Conservation (phyloP, 2,797 vertebrate genomes). For the Centroberyx gerrardi region DNA sequence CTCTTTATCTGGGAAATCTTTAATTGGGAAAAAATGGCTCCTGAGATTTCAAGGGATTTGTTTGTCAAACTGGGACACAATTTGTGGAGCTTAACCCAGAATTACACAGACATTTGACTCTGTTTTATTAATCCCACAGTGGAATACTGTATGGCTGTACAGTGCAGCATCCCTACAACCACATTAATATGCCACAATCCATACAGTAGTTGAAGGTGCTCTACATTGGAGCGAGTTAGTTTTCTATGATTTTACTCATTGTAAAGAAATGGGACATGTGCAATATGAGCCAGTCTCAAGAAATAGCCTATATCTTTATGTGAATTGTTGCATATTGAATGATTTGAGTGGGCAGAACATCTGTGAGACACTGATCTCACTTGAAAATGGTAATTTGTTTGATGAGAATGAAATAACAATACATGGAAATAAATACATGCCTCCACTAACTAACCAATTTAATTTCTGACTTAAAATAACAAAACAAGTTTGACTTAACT, state of each 20-base stretch:
- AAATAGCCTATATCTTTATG: conserved; percentile 14
- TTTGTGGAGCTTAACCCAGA: conserved; percentile 81
- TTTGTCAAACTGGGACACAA: conserved; percentile 71
- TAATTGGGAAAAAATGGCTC: conserved; percentile 39
- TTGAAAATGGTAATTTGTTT: conserved; percentile 25
- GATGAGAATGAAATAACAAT: conserved; percentile 30
- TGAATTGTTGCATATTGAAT: conserved; percentile 5
- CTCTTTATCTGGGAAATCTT: conserved; percentile 47
- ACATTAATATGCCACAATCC: conserved; percentile 44
- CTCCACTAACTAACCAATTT: conserved; percentile 18
- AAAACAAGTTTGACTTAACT: conserved; percentile 9
- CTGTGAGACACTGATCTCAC: conserved; percentile 11
- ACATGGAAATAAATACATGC: conserved; percentile 3
- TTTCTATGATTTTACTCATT: conserved; percentile 24
- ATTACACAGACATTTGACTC: conserved; percentile 70
- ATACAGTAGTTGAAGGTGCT: conserved; percentile 28
- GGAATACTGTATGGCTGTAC: conserved; percentile 60
- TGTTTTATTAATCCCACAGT: conserved; percentile 78
- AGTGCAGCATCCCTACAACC: conserved; percentile 44
- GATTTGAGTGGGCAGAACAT: conserved; percentile 5
- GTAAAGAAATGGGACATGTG: conserved; percentile 4
- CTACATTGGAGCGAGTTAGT: not conserved
- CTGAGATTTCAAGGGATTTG: conserved; percentile 71
- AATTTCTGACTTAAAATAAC: conserved; percentile 2
- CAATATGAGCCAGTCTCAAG: not conserved